Evolutionary conservation across 2,797 vertebrate species (phyloP), one percentile per base, ranked within the genome.

Genomic region (Muscicapa striata): DNA sequence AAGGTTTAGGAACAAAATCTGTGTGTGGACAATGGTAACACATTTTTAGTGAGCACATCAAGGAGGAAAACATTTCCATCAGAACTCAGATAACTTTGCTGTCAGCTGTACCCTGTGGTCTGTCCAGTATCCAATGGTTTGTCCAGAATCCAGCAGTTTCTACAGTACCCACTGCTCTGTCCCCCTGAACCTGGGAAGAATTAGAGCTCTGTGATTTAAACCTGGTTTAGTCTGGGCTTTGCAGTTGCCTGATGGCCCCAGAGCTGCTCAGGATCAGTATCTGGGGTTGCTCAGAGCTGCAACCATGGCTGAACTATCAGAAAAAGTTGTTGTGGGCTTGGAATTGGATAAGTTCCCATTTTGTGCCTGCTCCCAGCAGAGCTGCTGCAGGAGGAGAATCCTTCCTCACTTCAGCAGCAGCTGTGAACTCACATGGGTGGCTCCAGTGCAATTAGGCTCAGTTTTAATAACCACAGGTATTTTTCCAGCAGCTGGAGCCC

Each of bases 281-380:
- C 1, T 3, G 69, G 55, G 24, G 27, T 6, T 11, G 11, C 23
- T 67, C 24, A 43, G 51, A 17, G 61, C 62, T 63, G 48, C 12
- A 2, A 5, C 32, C 22, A 3, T 0, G 0, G 8, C 55, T 68
- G n/a, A 62, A 46, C 26, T 5, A 36, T 19, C 49, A 20, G 2
- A 48, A 15, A 49, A 81, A 66, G 24, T 40, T 78, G 18, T 10
- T 30, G 26, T 26, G 13, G 45, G 19, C 27, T 58, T 15, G 59
- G 63, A 52, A 55, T 2, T 48, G n/a, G n/a, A 38, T 40, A 46
- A 48, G 7, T 24, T 4, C 4, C 8, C 9, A 8, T 22, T 85
- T 54, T 54, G 51, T 40, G 36, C 21, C 16, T 34, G 45, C 18
- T 92, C 68, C 36, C 61, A 80, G 61, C 48, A 17, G 16, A 52